Evolutionary conservation across 2,888 invertebrate genomes (phyloP).

Genomic region (Lymantria dispar): DNA sequence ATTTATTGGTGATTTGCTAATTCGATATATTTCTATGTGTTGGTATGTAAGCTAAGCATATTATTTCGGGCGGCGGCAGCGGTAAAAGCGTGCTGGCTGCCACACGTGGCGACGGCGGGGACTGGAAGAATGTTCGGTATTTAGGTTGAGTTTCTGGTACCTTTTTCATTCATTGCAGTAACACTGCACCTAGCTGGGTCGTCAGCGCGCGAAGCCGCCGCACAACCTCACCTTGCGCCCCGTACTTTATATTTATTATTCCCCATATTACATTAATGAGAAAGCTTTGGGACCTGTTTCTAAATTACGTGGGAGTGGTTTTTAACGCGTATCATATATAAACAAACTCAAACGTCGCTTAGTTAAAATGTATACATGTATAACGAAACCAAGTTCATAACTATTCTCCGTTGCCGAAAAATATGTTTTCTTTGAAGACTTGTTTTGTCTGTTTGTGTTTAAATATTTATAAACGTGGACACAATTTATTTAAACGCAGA

Average conservation of each 20-base stretch:
- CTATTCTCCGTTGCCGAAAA: slow-evolving; percentile 26
- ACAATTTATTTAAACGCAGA: slow-evolving; percentile 12
- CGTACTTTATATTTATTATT: slow-evolving; percentile 57
- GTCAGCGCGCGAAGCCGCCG: slow-evolving; percentile 20
- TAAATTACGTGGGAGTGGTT: slow-evolving; percentile 33
- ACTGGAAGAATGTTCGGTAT: slow-evolving; percentile 76
- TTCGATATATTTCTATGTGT: slow-evolving; percentile 58
- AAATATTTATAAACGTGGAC: slow-evolving; percentile 29
- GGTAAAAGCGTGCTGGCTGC: slow-evolving; percentile 67
- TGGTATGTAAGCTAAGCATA: slow-evolving; percentile 66
- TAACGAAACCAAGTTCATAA: slow-evolving; percentile 39
- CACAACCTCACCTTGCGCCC: slow-evolving; percentile 34
- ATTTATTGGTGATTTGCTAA: slow-evolving; percentile 52
- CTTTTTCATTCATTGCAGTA: slow-evolving; percentile 78
- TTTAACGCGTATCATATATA: slow-evolving; percentile 24
- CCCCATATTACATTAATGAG: slow-evolving; percentile 53
- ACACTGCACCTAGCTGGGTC: slow-evolving; percentile 67
- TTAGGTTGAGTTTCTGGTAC: slow-evolving; percentile 80
- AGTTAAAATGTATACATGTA: slow-evolving; percentile 35
- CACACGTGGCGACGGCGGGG: slow-evolving; percentile 69
- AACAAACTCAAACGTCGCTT: slow-evolving; percentile 29
- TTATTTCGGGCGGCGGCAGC: slow-evolving; percentile 66
- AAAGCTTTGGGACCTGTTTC: slow-evolving; percentile 51
- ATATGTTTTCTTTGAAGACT: slow-evolving; percentile 26
- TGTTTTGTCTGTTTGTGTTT: slow-evolving; percentile 24